Evolutionary conservation across 2,113 vertebrate genomes (phyloP).

Genomic region (Perca flavescens): DNA sequence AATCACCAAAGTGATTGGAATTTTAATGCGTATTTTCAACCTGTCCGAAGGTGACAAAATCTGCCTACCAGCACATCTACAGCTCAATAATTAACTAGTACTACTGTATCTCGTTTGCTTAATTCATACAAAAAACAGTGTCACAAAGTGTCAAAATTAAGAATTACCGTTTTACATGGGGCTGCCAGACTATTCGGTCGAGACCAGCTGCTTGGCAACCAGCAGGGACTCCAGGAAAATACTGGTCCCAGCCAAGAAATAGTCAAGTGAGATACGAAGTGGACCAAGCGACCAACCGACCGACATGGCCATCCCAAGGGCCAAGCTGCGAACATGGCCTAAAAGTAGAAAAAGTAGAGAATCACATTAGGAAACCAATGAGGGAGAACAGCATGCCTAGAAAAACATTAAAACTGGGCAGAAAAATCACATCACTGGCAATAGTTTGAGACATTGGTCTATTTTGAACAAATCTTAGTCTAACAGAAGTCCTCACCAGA

Average conservation of each 20-base stretch:
- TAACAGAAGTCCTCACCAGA: constrained; percentile 12
- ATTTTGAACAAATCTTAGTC: constrained; percentile 28
- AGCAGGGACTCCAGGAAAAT: neutral
- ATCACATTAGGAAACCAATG: neutral
- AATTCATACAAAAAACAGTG: neutral
- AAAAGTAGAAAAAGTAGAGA: neutral
- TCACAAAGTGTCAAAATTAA: no score
- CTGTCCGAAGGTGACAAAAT: no score
- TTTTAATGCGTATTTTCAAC: no score
- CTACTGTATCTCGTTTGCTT: neutral
- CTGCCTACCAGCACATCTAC: neutral
- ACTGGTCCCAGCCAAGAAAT: neutral
- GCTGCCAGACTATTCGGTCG: no score
- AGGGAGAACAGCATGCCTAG: neutral
- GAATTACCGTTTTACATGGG: no score
- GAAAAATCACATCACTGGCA: neutral
- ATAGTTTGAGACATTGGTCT: neutral
- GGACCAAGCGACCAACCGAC: neutral
- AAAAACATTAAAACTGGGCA: neutral
- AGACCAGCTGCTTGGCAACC: neutral
- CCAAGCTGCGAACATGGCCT: neutral
- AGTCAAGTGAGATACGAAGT: neutral
- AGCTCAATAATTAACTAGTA: neutral
- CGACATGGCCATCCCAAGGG: neutral
- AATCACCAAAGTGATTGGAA: neutral